These are phyloP conservation scores for Diabrotica undecimpunctata DNA, from an alignment of 1,140 invertebrate genomes.

Conservation along the genomic window DNA sequence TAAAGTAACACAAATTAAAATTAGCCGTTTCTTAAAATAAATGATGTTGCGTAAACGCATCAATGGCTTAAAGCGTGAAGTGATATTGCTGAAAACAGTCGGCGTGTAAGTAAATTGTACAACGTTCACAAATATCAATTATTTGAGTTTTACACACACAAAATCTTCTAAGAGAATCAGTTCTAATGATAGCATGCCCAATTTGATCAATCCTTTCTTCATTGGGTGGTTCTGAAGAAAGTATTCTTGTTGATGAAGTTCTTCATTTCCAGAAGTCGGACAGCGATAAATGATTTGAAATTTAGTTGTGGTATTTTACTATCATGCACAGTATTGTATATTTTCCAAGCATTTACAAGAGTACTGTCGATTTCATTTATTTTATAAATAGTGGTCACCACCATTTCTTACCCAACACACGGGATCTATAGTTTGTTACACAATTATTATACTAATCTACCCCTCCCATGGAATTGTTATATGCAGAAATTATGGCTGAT, in stretches of 20 bases:
- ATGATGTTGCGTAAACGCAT: background rate
- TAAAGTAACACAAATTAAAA: background rate
- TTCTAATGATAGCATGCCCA: background rate
- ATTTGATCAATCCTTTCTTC: background rate
- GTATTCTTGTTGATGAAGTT: background rate
- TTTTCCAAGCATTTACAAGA: background rate
- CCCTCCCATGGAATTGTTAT: background rate
- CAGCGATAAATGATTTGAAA: background rate
- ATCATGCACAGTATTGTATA: background rate
- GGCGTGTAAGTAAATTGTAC: no score
- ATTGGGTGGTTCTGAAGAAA: background rate
- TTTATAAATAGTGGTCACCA: background rate
- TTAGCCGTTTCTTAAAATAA: background rate
- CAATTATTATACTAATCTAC: constrained; percentile 7
- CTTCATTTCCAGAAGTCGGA: background rate
- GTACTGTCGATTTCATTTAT: background rate
- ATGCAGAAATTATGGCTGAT: constrained; percentile 4
- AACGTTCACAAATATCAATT: background rate
- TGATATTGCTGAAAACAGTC: background rate
- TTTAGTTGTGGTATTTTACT: background rate
- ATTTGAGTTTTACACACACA: no score
- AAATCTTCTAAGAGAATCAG: no score
- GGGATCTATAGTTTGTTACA: background rate
- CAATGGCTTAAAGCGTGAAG: background rate
- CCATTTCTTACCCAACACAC: no score